These are phyloP conservation scores for Fissipunctia ypsillon DNA, from an alignment of 2,888 invertebrate species.

Conservation along the genomic window DNA sequence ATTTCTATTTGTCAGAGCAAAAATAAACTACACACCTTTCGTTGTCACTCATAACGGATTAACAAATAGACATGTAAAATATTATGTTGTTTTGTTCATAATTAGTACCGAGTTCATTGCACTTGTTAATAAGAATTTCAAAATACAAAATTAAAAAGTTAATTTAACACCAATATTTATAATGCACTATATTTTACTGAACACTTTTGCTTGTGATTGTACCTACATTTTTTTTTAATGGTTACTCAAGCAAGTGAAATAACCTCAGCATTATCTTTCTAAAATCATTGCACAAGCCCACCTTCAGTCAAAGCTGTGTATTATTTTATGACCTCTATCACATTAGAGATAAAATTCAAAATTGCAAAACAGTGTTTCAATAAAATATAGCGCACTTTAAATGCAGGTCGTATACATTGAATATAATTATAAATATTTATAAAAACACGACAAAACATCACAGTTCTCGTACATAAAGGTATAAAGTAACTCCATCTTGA, in stretches of 20 bases:
- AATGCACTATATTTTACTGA: slow-evolving; percentile 22
- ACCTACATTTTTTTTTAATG: background rate
- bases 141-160: slow-evolving; percentile 7
- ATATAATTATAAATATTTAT: slow-evolving; percentile 6
- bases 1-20: background rate
- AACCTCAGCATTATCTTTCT: background rate
- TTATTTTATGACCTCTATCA: background rate
- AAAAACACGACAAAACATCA: slow-evolving; percentile 65
- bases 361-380: background rate
- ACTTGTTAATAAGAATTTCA: slow-evolving; percentile 16
- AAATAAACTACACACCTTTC: slow-evolving; percentile 12
- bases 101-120: slow-evolving; percentile 38
- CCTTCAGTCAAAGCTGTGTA: slow-evolving; percentile 5
- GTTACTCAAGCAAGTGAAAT: slow-evolving; percentile 12
- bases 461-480: slow-evolving; percentile 65
- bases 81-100: slow-evolving; percentile 9
- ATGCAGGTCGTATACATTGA: slow-evolving; percentile 23
- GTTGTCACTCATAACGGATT: slow-evolving; percentile 16
- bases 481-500: slow-evolving; percentile 28
- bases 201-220: slow-evolving; percentile 21
- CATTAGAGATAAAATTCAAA: background rate
- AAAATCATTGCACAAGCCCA: slow-evolving; percentile 30
- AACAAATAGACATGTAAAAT: background rate
- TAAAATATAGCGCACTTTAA: slow-evolving; percentile 33
- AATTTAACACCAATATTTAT: slow-evolving; percentile 1